Base-by-base conservation (phyloP, 2,888 invertebrate species). In the Coleophora flavipennella region DNA sequence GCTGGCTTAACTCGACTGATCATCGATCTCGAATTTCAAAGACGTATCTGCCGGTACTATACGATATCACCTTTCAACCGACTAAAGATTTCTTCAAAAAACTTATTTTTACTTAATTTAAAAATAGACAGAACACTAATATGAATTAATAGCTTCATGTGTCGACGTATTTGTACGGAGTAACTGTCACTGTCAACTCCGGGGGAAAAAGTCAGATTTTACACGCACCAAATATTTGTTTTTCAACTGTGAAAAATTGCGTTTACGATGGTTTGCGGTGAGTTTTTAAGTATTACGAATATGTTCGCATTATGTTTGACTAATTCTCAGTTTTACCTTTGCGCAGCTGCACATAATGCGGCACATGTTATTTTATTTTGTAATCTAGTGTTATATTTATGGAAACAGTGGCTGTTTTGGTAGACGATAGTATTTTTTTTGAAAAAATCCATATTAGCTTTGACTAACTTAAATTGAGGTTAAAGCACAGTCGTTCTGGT, bases 191-290 rank as follows among this genome's bases (percentile, higher is more conserved):
- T 40, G 40, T 26, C 40, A 25, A 31, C n/a, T 33, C 32, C 13
- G n/a, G 41, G 45, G 48, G 49, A 59, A 62, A 67, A 67, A 67
- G 58, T 60, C 49, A 61, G 60, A 66, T 71, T 75, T 59, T 52
- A 48, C 58, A 68, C 63, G 69, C 65, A 64, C 61, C 62, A 63
- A 55, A 71, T 74, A 76, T 76, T 79, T 75, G 69, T 72, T 75
- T 76, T 76, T 73, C 57, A 62, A 70, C 67, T 79, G 77, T 84
- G 81, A 83, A 83, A 72, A 83, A 84, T 84, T 61, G 68, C 59
- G 66, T 78, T 80, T 73, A 65, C 62, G 69, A 62, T 63, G 75
- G 75, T 76, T 64, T 72, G 80, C 64, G 79, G 79, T 75, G 42
- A 51, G 61, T 66, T 69, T 72, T 75, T 76, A 77, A 79, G 76